Base-by-base conservation (phyloP, 30 jellyfish, hydroid and myxozoan genomes). In the Nemopilema nomurai region DNA sequence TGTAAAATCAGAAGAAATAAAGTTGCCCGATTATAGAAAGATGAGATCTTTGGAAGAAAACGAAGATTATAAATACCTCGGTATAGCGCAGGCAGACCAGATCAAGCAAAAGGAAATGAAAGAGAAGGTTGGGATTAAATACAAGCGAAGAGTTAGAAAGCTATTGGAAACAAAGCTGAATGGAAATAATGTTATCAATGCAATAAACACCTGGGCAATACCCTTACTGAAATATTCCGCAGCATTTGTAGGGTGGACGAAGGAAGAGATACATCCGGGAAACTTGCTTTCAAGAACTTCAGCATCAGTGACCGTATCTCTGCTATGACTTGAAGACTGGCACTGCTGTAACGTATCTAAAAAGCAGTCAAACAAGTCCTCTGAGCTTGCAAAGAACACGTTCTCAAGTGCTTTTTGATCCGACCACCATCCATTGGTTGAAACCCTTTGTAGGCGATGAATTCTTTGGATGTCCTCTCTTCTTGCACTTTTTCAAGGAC, bases 371-470 rank as follows among this genome's bases (percentile, higher is more conserved):
- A 0, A 78, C 8, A 78, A 22, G 17, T 1, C 27, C 18, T 63
- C 79, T 1, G 52, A 53, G 8, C 32, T 52, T 1, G 88, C 88
- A 78, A 78, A 78, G 31, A 78, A 78, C 28, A 78, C 79, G 31
- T 53, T 78, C 13, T 63, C 65, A 0, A 78, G 52, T 20, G 80
- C 62, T 51, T 78, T 78, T 30, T 78, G 31, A 27, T 78, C 82
- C 0, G 88, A 63, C 88, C 83, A 78, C 83, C 79, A 78, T 78
- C 88, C 63, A 1, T 82, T 78, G 1, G 88, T 63, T 0, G 88
- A 78, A 4, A 78, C 88, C 21, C 79, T 78, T 63, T 78, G 67
- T 1, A 82, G 79, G 0, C 79, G 67, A 63, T 78, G 79, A 28
- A 78, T 57, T 24, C 1, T 22, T 25, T n/a, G n/a, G n/a, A n/a